Conservation (phyloP, 2,113 vertebrate species). For the Pao palembangensis region DNA sequence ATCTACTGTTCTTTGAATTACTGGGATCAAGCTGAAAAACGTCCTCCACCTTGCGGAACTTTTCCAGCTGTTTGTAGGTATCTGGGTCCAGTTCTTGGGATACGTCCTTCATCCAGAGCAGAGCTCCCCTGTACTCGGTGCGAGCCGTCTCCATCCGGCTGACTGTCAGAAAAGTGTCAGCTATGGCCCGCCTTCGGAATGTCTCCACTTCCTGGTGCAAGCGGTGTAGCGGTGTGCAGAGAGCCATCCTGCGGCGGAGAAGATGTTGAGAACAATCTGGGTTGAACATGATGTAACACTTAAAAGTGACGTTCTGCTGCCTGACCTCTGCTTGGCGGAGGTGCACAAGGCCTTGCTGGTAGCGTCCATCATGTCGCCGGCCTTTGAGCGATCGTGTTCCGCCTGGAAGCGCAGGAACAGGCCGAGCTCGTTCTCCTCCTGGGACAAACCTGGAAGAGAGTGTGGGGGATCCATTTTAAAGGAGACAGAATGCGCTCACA, state of each 20-base stretch:
- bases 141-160: conserved; percentile 80
- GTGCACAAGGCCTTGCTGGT: conserved; percentile 80
- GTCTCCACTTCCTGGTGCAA: conserved; percentile 83
- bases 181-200: conserved; percentile 79
- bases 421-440: conserved; percentile 85
- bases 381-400: conserved; percentile 76
- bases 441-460: conserved; percentile 62
- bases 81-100: conserved; percentile 84
- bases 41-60: conserved; percentile 78
- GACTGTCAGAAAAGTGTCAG: conserved; percentile 80
- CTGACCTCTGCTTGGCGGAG: conserved; percentile 83
- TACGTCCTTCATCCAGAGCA: conserved; percentile 84
- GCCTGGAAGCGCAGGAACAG: conserved; percentile 81
- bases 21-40: not conserved
- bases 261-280: not conserved
- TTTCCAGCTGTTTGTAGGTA: conserved; percentile 84
- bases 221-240: conserved; percentile 77
- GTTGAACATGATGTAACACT: not conserved
- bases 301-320: not conserved
- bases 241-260: conserved; percentile 63
- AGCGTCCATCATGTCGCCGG: conserved; percentile 82
- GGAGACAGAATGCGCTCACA: not conserved
- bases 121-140: conserved; percentile 78
- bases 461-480: not conserved
- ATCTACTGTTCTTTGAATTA: too few relatives aligned